These are phyloP conservation scores for Callopanchax toddi DNA, from an alignment of 2,113 vertebrate species.

Conservation along the genomic window DNA sequence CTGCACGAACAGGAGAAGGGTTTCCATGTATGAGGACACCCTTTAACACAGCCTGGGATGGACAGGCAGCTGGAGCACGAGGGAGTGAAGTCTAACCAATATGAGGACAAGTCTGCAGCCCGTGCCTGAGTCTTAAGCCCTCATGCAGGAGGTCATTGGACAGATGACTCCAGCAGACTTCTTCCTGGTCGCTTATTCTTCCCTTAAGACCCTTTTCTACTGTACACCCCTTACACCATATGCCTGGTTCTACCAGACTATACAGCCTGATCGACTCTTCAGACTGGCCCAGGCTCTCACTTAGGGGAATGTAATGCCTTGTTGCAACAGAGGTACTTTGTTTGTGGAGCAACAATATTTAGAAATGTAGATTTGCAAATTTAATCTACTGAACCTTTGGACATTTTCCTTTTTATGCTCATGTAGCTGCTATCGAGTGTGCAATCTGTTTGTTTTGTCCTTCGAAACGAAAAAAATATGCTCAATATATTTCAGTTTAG, in stretches of 20 bases:
- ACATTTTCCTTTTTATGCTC: constrained; percentile 75
- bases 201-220: constrained; percentile 59
- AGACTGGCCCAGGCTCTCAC: constrained; percentile 63
- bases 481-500: constrained; percentile 75
- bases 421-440: constrained; percentile 88
- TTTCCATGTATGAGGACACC: constrained; percentile 93
- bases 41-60: constrained; percentile 39
- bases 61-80: constrained; percentile 36
- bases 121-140: constrained; percentile 86
- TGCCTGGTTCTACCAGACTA: constrained; percentile 62
- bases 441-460: constrained; percentile 78
- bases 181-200: constrained; percentile 48
- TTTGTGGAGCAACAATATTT: constrained; percentile 80
- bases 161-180: constrained; percentile 44
- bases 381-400: constrained; percentile 80
- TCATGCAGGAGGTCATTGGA: constrained; percentile 61
- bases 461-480: constrained; percentile 39
- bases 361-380: constrained; percentile 82
- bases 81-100: constrained; percentile 64
- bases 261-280: constrained; percentile 53
- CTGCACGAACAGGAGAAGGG: constrained; percentile 97
- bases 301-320: constrained; percentile 78
- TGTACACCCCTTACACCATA: constrained; percentile 36
- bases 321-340: constrained; percentile 72
- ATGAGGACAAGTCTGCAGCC: constrained; percentile 78